Evolutionary conservation across 2,113 vertebrate species (phyloP).

Genomic region (Prionailurus bengalensis): DNA sequence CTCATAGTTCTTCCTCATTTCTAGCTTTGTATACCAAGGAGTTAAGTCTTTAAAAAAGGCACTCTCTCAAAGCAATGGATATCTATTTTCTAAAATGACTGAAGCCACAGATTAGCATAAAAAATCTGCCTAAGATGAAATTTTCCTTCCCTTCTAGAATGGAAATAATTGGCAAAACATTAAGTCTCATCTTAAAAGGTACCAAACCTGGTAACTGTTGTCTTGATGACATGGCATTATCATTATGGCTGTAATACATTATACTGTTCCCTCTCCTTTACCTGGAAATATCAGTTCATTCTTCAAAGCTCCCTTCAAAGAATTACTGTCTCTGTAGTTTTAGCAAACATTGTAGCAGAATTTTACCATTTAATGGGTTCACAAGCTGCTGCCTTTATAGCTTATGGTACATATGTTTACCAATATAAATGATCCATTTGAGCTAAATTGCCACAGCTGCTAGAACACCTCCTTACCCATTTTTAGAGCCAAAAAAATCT

Average conservation of each 20-base stretch:
- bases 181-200: background rate
- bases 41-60: background rate
- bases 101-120: background rate
- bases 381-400: slow-evolving; percentile 38
- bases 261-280: background rate
- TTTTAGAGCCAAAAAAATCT: slow-evolving; percentile 37
- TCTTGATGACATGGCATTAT: background rate
- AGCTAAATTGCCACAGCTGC: slow-evolving; percentile 54
- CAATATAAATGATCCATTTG: slow-evolving; percentile 58
- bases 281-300: background rate
- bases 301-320: slow-evolving; percentile 10
- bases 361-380: slow-evolving; percentile 24
- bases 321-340: slow-evolving; percentile 30
- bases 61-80: rapidly evolving
- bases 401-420: slow-evolving; percentile 59
- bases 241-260: background rate
- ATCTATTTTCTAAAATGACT: background rate
- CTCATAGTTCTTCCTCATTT: background rate
- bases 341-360: slow-evolving; percentile 16
- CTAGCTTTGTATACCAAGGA: background rate
- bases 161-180: background rate
- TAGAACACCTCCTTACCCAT: slow-evolving; percentile 2
- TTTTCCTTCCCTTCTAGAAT: background rate
- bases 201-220: background rate
- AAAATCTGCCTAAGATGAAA: background rate